A percentile compares a stretch with the other conserved stretches of the same genome.
Evolutionary conservation across 2,888 invertebrate genomes (phyloP).

Genomic region (Seira sanloemensis): DNA sequence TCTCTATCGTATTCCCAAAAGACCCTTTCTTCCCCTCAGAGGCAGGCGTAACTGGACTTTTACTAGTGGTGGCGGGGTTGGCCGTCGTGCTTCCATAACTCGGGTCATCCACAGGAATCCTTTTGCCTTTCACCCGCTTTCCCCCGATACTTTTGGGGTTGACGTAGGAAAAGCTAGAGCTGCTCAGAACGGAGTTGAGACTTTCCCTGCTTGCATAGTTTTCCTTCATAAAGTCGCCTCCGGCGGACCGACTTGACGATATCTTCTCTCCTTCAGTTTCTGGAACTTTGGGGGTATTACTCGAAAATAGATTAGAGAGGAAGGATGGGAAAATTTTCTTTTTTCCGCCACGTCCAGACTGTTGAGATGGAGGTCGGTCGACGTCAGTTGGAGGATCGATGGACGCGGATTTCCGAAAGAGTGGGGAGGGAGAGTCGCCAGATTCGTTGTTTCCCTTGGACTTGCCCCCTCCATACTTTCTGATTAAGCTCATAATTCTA

Average conservation of each 20-base stretch:
- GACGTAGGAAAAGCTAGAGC: constrained; percentile 70
- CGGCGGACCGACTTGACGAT: not conserved
- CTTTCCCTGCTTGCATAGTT: constrained; percentile 65
- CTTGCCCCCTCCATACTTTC: constrained; percentile 22
- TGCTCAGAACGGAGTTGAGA: constrained; percentile 69
- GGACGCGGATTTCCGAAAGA: constrained; percentile 38
- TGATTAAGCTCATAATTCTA: constrained; percentile 42
- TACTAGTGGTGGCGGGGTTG: not conserved
- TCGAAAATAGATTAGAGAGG: constrained; percentile 50
- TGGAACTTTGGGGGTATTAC: not conserved
- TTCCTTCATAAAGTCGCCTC: not conserved
- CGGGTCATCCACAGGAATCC: constrained; percentile 68
- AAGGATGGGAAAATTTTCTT: constrained; percentile 56
- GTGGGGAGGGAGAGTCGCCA: not conserved
- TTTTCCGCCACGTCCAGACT: constrained; percentile 29
- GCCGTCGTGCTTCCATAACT: constrained; percentile 23
- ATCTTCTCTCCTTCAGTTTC: not conserved
- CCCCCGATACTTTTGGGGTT: constrained; percentile 66
- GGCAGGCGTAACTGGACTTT: too few relatives aligned
- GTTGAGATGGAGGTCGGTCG: constrained; percentile 32
- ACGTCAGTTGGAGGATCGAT: constrained; percentile 26
- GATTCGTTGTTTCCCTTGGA: not conserved
- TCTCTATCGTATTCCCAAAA: constrained; percentile 44
- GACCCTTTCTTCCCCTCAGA: not conserved
- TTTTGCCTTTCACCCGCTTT: constrained; percentile 68